phyloP scores from a whole-genome alignment of 2,113 vertebrate genomes.

The Isurus oxyrinchus region DNA sequence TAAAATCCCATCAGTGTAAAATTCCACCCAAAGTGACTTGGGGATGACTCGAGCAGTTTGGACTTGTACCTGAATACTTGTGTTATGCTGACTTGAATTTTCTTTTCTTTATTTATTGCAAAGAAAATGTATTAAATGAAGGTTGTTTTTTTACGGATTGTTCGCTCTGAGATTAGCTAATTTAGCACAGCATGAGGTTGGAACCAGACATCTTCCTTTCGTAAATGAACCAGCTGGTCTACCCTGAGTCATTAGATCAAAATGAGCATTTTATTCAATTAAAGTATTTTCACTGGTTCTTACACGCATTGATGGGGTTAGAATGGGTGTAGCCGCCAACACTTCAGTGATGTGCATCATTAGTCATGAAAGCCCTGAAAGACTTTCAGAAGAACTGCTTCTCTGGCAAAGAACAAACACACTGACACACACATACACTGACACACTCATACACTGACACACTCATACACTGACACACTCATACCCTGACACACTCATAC shows the following conservation, averaged over 20 bases:
- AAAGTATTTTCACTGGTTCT: neutral
- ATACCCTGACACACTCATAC: too few relatives aligned
- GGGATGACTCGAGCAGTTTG: neutral
- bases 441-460: neutral
- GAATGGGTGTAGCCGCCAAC: neutral
- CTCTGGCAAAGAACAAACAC: neutral
- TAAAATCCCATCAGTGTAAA: too few relatives aligned
- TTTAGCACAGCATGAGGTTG: neutral
- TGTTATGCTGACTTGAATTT: neutral
- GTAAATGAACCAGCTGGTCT: neutral
- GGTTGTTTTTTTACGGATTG: neutral
- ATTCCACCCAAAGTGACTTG: neutral
- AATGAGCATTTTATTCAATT: neutral
- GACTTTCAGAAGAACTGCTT: too few relatives aligned
- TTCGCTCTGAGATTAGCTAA: neutral
- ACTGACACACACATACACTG: neutral
- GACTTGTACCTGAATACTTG: too few relatives aligned
- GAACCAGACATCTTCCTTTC: neutral
- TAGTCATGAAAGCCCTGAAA: neutral
- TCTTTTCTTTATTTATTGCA: neutral
- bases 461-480: too few relatives aligned
- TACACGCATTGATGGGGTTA: neutral
- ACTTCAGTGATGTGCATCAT: neutral
- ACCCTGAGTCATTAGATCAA: neutral
- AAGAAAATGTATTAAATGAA: too few relatives aligned